These are phyloP conservation scores for Strigamia crassipes DNA, from an alignment of 2,888 invertebrate genomes.

Conservation along the genomic window DNA sequence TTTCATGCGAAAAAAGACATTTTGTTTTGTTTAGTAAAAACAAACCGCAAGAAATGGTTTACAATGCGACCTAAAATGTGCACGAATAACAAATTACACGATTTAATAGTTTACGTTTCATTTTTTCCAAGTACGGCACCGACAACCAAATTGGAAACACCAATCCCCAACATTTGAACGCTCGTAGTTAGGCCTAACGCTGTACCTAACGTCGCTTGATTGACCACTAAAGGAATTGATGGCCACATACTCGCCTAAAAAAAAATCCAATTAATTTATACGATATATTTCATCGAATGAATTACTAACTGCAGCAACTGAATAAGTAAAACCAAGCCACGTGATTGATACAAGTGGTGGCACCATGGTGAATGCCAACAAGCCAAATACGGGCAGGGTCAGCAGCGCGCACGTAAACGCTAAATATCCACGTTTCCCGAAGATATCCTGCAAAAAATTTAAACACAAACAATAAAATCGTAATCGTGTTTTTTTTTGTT, in stretches of 20 bases:
- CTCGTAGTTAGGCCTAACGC: conserved; percentile 60
- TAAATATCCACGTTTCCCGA: conserved; percentile 58
- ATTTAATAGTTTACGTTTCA: neutral
- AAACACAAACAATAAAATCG: too few relatives aligned
- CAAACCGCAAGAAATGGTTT: too few relatives aligned
- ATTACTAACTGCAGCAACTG: conserved; percentile 59
- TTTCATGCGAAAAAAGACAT: too few relatives aligned
- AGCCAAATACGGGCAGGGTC: conserved; percentile 59
- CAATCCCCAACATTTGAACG: conserved; percentile 61
- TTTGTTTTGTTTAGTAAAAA: too few relatives aligned
- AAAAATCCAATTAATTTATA: neutral
- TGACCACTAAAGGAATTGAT: conserved; percentile 59
- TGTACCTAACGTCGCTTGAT: conserved; percentile 59
- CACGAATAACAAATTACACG: too few relatives aligned
- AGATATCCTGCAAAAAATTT: conserved; percentile 57
- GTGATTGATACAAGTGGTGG: conserved; percentile 58
- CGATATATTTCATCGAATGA: neutral
- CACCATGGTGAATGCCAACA: conserved; percentile 58
- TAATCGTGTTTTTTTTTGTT: neutral
- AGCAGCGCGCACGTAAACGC: conserved; percentile 57
- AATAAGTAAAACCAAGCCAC: conserved; percentile 60
- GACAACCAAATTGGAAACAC: conserved; percentile 58
- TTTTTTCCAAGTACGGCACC: conserved; percentile 57
- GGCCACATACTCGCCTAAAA: conserved; percentile 59
- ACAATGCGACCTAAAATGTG: too few relatives aligned